Evolutionary conservation across 53 echinoderm and acorn worm species (phyloP), one percentile per base, ranked within the genome.

Genomic region (Crossaster papposus): DNA sequence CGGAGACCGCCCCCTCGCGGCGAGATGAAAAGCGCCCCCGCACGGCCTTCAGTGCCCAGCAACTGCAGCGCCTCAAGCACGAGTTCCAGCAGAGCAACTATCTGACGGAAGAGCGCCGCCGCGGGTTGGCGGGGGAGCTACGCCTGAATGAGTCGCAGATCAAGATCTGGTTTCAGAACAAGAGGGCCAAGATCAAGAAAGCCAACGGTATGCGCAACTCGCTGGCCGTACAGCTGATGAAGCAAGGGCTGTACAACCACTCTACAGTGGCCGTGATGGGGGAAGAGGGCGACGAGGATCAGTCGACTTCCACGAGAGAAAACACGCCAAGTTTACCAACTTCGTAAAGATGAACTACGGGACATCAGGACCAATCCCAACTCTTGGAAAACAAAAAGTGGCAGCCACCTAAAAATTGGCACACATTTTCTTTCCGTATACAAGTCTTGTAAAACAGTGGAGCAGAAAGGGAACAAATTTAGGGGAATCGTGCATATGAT

Each of bases 81-180:
- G 99, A 99, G 71, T 99, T 99, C 83, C 96, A 96, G 73, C 92
- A 93, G 80, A 94, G 93, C 52, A 94, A 96, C 88, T 99, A 99
- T 91, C 92, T 99, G 77, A 99, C 99, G 9, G 99, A 96, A 79
- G 95, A 99, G 78, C 92, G 99, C 62, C 92, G 99, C 85, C 93
- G 96, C 7, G 78, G 92, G 11, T 87, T 99, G 79, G 94, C 99
- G 35, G 91, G 91, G 84, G 99, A 99, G 79, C 92, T 99, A 22
- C 92, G 92, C n/a, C 92, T 99, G 75, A 96, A 94, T 85, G 99
- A 99, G 78, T 98, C 96, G 13, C 99, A 99, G 81, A 99, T 99
- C 92, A 99, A 99, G 88, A 99, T 99, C 28, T 99, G 99, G 99
- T 99, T 99, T 54, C 99, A 99, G 87, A 99, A 99, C 55, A 99